Conservation (phyloP, 1,140 invertebrate genomes). For the Drosophila lacertosa region DNA sequence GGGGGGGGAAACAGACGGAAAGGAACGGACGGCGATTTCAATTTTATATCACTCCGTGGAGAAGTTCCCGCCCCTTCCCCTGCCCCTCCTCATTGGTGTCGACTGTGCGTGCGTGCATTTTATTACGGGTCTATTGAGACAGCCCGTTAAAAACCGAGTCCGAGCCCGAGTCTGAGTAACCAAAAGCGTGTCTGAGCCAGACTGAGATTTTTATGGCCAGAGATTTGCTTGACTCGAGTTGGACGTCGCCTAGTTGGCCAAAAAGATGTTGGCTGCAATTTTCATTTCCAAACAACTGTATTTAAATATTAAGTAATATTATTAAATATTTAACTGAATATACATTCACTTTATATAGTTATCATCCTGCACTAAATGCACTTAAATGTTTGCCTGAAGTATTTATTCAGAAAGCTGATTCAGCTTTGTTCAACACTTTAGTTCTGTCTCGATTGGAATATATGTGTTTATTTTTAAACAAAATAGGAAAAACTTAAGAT, state of each 20-base stretch:
- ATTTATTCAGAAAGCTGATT: no score
- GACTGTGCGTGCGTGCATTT: slow-evolving; percentile 73
- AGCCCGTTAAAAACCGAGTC: slow-evolving; percentile 1
- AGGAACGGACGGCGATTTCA: slow-evolving; percentile 21
- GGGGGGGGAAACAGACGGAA: background rate
- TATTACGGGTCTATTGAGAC: slow-evolving; percentile 64
- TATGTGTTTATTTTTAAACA: no score
- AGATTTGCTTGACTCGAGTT: slow-evolving; percentile 1
- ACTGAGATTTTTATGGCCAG: slow-evolving; percentile 32
- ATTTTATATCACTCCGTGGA: no score
- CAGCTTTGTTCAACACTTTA: no score
- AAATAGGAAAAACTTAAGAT: no score
- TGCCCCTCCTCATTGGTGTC: slow-evolving; percentile 34
- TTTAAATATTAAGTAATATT: no score
- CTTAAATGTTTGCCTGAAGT: no score
- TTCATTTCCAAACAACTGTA: no score
- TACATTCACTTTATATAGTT: no score
- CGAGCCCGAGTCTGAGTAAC: background rate
- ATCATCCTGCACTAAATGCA: no score
- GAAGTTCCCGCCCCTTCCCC: background rate
- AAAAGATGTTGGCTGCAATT: slow-evolving; percentile 33
- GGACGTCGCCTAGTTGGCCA: slow-evolving; percentile 8
- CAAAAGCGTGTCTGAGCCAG: background rate
- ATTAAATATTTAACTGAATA: no score
- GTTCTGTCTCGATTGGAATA: no score